Evolutionary conservation across 2,888 invertebrate genomes (phyloP).

Genomic region (Cremastobaeus sp.): DNA sequence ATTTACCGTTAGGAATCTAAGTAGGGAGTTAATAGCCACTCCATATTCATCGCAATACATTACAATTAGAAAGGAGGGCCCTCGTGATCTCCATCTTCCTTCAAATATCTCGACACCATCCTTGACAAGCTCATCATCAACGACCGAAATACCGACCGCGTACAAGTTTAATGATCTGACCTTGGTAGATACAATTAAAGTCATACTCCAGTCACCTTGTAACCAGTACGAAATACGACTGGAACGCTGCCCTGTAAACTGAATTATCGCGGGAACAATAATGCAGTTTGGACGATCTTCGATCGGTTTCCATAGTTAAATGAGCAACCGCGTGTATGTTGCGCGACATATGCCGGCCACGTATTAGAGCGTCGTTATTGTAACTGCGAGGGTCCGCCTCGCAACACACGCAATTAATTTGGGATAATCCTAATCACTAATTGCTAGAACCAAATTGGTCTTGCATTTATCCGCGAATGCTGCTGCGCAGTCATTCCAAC

Average conservation of each 20-base stretch:
- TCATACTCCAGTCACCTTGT: conserved; percentile 60
- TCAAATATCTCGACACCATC: conserved; percentile 7
- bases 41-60: background rate
- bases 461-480: conserved; percentile 37
- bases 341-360: conserved; percentile 61
- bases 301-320: conserved; percentile 64
- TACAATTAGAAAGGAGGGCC: background rate
- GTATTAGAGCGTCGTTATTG: conserved; percentile 67
- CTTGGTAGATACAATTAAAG: conserved; percentile 66
- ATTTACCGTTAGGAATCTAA: too few species aligned
- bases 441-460: conserved; percentile 66
- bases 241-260: conserved; percentile 64
- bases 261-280: conserved; percentile 68
- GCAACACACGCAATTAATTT: conserved; percentile 72
- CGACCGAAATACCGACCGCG: conserved; percentile 45
- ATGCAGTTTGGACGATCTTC: conserved; percentile 63
- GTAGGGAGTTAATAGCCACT: too few species aligned
- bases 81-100: background rate
- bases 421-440: conserved; percentile 76
- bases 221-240: conserved; percentile 52
- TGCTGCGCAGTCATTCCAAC: conserved; percentile 21
- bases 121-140: conserved; percentile 48
- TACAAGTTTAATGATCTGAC: conserved; percentile 57
- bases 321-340: conserved; percentile 48
- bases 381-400: conserved; percentile 59